Conservation (phyloP, 2,113 vertebrate species). For the Ptyas mucosa region DNA sequence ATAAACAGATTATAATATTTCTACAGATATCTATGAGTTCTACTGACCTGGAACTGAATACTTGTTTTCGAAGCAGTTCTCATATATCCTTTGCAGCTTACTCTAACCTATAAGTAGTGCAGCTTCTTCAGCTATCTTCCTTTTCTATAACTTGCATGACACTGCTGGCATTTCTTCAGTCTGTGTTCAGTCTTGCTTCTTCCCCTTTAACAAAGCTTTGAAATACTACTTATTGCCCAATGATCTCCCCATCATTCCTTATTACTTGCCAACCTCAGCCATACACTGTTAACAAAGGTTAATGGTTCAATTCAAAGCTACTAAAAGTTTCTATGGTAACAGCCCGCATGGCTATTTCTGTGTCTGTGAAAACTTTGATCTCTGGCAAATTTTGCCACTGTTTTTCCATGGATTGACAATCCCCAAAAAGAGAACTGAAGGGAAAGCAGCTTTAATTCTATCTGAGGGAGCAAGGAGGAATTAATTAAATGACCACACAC, state of each 20-base stretch:
- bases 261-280: conserved; percentile 49
- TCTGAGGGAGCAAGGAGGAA: conserved; percentile 41
- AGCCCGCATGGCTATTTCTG: conserved; percentile 72
- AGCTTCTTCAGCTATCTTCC: not conserved
- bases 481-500: conserved; percentile 47
- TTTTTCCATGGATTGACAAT: conserved; percentile 61
- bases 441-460: conserved; percentile 63
- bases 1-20: not conserved
- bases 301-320: conserved; percentile 71
- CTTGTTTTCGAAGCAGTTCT: not conserved
- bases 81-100: not conserved
- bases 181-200: not conserved
- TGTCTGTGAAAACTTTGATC: conserved; percentile 79
- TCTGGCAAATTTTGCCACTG: conserved; percentile 61
- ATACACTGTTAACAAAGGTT: conserved; percentile 64
- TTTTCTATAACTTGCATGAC: not conserved
- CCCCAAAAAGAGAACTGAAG: conserved; percentile 44
- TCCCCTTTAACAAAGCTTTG: conserved; percentile 38
- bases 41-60: not conserved
- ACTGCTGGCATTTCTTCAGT: not conserved
- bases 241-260: conserved; percentile 48
- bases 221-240: conserved; percentile 66
- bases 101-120: not conserved
- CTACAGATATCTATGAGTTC: not conserved
- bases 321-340: conserved; percentile 78